A percentile compares a stretch with the other conserved stretches of the same genome.
Evolutionary conservation across 1,140 invertebrate genomes (phyloP).

Genomic region (Dendrolimus kikuchii): DNA sequence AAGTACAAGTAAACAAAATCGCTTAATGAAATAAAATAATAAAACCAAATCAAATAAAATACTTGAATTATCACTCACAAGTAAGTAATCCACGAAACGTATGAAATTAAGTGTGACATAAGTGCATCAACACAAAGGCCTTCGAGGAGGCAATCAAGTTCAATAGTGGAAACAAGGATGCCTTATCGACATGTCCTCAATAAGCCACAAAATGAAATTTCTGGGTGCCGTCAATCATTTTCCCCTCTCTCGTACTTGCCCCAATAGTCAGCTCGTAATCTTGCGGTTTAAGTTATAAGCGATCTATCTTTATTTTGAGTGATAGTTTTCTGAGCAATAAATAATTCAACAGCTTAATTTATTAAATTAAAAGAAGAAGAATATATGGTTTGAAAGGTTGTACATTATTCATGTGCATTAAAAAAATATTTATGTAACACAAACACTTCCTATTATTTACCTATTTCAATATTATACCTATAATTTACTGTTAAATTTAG

Average conservation of each 20-base stretch:
- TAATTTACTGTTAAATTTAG: too few relatives aligned
- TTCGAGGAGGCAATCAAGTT: constrained; percentile 46
- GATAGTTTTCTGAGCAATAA: not conserved
- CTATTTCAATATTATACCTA: too few relatives aligned
- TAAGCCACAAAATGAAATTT: constrained; percentile 69
- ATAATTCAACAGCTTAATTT: not conserved
- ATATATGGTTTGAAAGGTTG: too few relatives aligned
- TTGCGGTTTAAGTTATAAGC: constrained; percentile 10
- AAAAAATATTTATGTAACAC: too few relatives aligned
- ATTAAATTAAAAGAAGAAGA: not conserved
- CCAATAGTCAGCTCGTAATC: constrained; percentile 17
- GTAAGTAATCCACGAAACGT: constrained; percentile 30
- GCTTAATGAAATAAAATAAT: too few relatives aligned
- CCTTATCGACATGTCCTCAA: constrained; percentile 58
- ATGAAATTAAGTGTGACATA: constrained; percentile 46
- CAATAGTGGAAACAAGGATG: constrained; percentile 35
- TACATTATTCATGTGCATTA: too few relatives aligned
- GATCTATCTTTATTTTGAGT: not conserved
- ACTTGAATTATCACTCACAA: constrained; percentile 25
- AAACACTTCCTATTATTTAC: too few relatives aligned
- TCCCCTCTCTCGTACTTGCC: constrained; percentile 41
- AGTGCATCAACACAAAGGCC: constrained; percentile 45
- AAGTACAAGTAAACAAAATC: too few relatives aligned
- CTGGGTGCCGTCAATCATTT: constrained; percentile 66
- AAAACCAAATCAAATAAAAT: constrained; percentile 2